Evolutionary conservation across 2,797 vertebrate species (phyloP).

Genomic region (Pseudochirops cupreus): DNA sequence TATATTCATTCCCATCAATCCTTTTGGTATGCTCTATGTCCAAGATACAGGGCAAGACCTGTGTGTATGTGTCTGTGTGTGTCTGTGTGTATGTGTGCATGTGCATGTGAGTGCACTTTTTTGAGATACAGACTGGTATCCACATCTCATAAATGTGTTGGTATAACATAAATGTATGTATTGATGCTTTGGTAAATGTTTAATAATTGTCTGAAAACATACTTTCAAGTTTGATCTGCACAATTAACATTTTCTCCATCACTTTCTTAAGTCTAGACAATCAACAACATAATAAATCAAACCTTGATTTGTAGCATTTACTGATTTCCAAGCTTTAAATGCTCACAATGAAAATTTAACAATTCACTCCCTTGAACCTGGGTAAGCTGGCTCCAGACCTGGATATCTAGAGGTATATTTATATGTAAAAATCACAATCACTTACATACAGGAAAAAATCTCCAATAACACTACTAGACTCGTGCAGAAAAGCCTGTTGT

Average conservation of each 20-base stretch:
- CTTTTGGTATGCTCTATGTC: not conserved
- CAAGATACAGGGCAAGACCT: not conserved
- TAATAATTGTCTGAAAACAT: not conserved
- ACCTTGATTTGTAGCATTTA: no score
- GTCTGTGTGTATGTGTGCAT: no score
- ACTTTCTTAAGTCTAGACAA: not conserved
- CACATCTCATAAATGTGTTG: not conserved
- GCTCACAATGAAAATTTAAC: not conserved
- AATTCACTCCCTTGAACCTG: not conserved
- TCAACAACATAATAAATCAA: not conserved
- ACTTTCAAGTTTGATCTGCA: not conserved
- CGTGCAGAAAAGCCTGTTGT: not conserved
- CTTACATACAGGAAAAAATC: not conserved
- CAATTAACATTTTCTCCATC: no score
- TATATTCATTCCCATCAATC: not conserved
- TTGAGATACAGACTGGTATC: not conserved
- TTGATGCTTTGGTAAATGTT: not conserved
- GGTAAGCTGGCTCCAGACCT: no score
- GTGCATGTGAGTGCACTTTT: not conserved
- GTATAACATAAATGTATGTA: not conserved
- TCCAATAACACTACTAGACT: not conserved
- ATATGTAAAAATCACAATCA: not conserved
- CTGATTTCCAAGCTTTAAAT: not conserved
- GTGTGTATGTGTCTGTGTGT: no score
- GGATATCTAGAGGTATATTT: not conserved